Conservation (phyloP, 30 jellyfish, hydroid and myxozoan genomes). For the Clytia hemisphaerica region DNA sequence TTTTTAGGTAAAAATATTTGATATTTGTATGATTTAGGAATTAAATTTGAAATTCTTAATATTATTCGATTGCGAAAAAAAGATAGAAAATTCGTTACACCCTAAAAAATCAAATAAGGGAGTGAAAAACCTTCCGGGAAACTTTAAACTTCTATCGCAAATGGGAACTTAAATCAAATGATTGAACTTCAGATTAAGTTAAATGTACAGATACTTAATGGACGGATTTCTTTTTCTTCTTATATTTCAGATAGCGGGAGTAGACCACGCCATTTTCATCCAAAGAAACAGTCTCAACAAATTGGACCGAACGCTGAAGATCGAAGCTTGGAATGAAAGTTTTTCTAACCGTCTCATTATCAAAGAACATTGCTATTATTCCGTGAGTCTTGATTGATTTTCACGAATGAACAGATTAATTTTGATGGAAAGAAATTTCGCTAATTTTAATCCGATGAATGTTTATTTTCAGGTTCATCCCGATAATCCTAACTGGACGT, state of each 20-base stretch:
- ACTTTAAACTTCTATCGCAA: too few relatives aligned
- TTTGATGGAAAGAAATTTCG: background rate
- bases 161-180: too few relatives aligned
- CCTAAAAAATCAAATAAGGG: too few relatives aligned
- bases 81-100: too few relatives aligned
- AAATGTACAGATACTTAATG: too few relatives aligned
- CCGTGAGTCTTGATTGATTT: slow-evolving; percentile 40
- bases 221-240: background rate
- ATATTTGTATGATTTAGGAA: too few relatives aligned
- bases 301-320: slow-evolving; percentile 75
- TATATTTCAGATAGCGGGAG: slow-evolving; percentile 80
- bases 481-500: slow-evolving; percentile 82
- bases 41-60: too few relatives aligned
- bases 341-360: slow-evolving; percentile 68
- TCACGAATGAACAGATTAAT: background rate
- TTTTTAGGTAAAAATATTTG: too few relatives aligned
- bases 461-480: slow-evolving; percentile 73
- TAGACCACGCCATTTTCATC: slow-evolving; percentile 69
- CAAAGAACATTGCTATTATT: slow-evolving; percentile 78
- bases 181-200: too few relatives aligned
- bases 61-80: too few relatives aligned
- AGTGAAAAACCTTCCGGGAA: too few relatives aligned
- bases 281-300: slow-evolving; percentile 87
- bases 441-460: background rate
- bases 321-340: slow-evolving; percentile 96